Percentiles rank a stretch among this genome's conserved stretches.
phyloP scores from a whole-genome alignment of 2,797 vertebrate species.

The Rachycentron canadum region DNA sequence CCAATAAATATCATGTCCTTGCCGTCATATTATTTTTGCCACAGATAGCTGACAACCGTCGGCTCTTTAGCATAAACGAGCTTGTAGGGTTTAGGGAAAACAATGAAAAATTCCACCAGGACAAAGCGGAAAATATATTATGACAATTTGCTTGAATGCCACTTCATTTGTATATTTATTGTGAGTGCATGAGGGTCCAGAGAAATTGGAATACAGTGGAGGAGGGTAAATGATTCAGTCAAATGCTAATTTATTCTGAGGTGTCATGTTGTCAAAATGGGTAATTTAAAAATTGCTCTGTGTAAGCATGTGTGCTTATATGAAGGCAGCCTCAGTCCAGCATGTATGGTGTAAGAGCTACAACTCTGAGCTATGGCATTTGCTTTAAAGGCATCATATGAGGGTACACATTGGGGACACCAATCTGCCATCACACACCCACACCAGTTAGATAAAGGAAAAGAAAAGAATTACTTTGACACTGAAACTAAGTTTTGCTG shows the following conservation, averaged over 20 bases:
- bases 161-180: conserved; percentile 12
- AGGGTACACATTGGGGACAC: background rate
- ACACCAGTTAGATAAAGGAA: conserved; percentile 11
- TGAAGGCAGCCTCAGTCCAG: background rate
- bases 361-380: background rate
- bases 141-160: background rate
- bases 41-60: background rate
- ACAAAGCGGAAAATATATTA: background rate
- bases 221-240: background rate
- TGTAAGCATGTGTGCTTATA: background rate
- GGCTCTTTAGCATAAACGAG: background rate
- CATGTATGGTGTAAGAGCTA: background rate
- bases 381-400: background rate
- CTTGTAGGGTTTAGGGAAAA: background rate
- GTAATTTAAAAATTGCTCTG: background rate
- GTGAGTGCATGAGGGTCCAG: background rate
- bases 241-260: background rate
- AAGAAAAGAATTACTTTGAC: conserved; percentile 1
- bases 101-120: background rate
- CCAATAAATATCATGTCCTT: background rate
- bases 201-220: background rate
- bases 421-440: conserved; percentile 15
- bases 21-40: background rate
- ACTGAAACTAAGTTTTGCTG: conserved; percentile 59
- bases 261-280: background rate